Conservation (phyloP, 2,888 invertebrate genomes). For the Athalia rosae region DNA sequence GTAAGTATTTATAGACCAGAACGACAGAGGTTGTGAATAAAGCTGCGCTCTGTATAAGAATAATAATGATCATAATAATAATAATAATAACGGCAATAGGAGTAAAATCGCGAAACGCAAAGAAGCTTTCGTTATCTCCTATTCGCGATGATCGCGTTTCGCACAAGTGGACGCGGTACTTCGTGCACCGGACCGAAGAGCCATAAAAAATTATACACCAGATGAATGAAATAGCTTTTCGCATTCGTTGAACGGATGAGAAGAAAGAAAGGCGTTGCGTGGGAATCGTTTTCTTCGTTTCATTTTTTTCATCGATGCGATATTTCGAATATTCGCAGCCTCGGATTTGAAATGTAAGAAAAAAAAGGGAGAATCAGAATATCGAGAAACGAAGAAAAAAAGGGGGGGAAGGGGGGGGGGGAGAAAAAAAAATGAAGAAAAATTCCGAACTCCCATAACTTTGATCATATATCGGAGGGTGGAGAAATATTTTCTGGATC, state of each 20-base stretch:
- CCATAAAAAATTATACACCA: conserved; percentile 34
- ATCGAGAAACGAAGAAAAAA: too few species aligned
- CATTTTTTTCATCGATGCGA: too few species aligned
- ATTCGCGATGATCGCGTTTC: conserved; percentile 8
- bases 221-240: conserved; percentile 2
- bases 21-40: conserved; percentile 41
- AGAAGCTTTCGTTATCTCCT: conserved; percentile 23
- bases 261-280: conserved; percentile 25
- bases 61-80: too few species aligned
- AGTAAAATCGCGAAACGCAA: conserved; percentile 22
- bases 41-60: background rate
- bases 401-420: too few species aligned
- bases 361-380: too few species aligned
- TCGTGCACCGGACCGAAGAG: conserved; percentile 25
- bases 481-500: conserved; percentile 18
- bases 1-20: conserved; percentile 42
- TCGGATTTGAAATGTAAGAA: too few species aligned
- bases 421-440: too few species aligned
- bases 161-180: background rate
- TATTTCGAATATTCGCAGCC: too few species aligned
- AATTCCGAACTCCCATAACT: too few species aligned
- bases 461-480: background rate
- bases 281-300: background rate
- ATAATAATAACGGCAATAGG: background rate
- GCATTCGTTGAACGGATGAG: conserved; percentile 1